These are phyloP conservation scores for Ochropacha duplaris DNA, from an alignment of 2,888 invertebrate genomes.

Conservation along the genomic window DNA sequence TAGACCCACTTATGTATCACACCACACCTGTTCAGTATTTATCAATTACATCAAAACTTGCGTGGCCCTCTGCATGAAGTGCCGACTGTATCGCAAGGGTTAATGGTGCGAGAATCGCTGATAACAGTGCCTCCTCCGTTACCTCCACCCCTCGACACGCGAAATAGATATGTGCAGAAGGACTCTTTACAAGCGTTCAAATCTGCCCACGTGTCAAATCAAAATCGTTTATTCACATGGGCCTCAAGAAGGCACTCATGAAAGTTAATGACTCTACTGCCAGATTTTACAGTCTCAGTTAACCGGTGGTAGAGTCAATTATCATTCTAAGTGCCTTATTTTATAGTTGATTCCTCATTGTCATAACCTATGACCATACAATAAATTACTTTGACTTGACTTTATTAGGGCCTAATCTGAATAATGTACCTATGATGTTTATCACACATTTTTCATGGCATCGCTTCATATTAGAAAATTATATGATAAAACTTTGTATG, in stretches of 20 bases:
- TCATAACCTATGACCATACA: no score
- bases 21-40: slow-evolving; percentile 41
- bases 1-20: not conserved
- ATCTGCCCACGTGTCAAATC: not conserved
- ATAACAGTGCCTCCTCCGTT: slow-evolving; percentile 44
- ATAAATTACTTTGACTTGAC: no score
- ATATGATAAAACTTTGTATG: no score
- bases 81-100: slow-evolving; percentile 75
- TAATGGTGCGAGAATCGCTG: slow-evolving; percentile 74
- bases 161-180: not conserved
- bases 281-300: no score
- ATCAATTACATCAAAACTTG: slow-evolving; percentile 60
- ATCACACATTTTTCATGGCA: no score
- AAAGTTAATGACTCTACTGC: not conserved
- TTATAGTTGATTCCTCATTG: no score
- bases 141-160: slow-evolving; percentile 7
- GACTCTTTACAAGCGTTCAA: not conserved
- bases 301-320: no score
- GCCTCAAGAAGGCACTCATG: no score
- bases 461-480: no score
- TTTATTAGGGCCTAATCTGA: no score
- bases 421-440: no score
- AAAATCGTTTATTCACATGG: not conserved
- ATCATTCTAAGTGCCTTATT: no score
- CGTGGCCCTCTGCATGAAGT: slow-evolving; percentile 66